Base-by-base conservation (phyloP, 1,140 invertebrate genomes). In the Bombus vancouverensis region DNA sequence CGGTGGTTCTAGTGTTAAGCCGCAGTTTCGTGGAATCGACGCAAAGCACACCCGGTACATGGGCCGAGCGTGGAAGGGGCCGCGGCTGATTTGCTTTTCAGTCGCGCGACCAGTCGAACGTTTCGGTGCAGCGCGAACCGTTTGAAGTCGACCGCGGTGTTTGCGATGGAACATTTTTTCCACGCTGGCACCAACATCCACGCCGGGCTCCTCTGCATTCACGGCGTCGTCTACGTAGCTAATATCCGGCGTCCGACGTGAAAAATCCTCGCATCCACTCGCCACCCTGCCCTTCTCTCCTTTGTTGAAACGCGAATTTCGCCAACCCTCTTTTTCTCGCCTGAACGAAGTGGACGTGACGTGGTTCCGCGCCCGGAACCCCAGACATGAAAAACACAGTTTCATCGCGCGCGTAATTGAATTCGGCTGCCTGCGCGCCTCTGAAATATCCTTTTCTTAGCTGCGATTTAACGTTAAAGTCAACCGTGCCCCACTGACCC, bases 161-260 rank as follows among this genome's bases (percentile, higher is more conserved):
- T 83, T 66, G 72, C 34, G 1, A 81, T 25, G 57, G 42, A 66
- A 53, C 59, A 22, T 44, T 66, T 65, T 32, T 47, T 42, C 28
- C 5, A 28, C 32, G 3, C 53, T 32, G 9, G 25, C 22, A 2
- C 32, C 42, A 4, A 12, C 39, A 12, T 37, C 28, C 72, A 83
- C 42, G 22, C 53, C 4, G n/a, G 3, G 3, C 10, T 75, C 5
- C 47, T 18, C 12, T 22, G 39, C 22, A 28, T 71, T 71, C 39
- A 28, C 12, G 1, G 12, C 39, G 57, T 32, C 59, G 72, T 39
- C 72, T 34, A 65, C 72, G 81, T 22, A 22, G 59, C 72, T 83
- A 76, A 83, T 83, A 83, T 83, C 81, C 81, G 81, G 39, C 10
- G 39, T 44, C 32, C 72, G 25, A 65, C 59, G 72, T 25, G 39